phyloP scores from a whole-genome alignment of 2,888 invertebrate species.

The Hoplodrina ambigua region DNA sequence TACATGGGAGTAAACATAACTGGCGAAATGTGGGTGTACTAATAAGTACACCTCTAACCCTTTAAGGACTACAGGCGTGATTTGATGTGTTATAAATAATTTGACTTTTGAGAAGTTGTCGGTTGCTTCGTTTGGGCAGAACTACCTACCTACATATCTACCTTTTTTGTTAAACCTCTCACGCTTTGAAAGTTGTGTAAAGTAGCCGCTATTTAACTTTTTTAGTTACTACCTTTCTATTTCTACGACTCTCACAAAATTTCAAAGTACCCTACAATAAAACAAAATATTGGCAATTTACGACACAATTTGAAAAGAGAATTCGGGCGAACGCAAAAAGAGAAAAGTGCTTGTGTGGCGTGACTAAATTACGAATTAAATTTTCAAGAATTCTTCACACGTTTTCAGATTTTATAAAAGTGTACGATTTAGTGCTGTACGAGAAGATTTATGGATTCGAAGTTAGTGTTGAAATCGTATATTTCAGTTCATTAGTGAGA shows the following conservation, averaged over 20 bases:
- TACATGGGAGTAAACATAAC: too few species aligned
- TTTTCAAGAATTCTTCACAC: conserved; percentile 41
- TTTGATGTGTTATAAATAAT: too few species aligned
- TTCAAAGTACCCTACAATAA: conserved; percentile 10
- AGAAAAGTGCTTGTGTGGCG: conserved; percentile 35
- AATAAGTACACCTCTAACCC: too few species aligned
- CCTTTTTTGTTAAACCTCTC: too few species aligned
- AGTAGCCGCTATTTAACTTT: too few species aligned
- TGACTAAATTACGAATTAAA: conserved; percentile 32
- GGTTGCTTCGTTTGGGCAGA: too few species aligned
- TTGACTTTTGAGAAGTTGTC: too few species aligned
- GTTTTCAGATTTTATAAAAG: conserved; percentile 39
- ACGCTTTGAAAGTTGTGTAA: background rate
- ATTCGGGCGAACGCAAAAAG: conserved; percentile 16
- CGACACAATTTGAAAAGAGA: conserved; percentile 18
- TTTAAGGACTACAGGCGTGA: too few species aligned
- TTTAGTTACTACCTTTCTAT: background rate
- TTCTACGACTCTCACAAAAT: background rate
- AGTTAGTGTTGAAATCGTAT: conserved; percentile 17
- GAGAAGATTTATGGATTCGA: conserved; percentile 32
- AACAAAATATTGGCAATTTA: conserved; percentile 22
- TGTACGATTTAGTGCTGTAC: conserved; percentile 25
- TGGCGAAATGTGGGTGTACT: too few species aligned
- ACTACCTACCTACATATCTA: too few species aligned
- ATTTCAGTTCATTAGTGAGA: background rate